Conservation (phyloP, 2,113 vertebrate genomes). For the Epinephelus lanceolatus region DNA sequence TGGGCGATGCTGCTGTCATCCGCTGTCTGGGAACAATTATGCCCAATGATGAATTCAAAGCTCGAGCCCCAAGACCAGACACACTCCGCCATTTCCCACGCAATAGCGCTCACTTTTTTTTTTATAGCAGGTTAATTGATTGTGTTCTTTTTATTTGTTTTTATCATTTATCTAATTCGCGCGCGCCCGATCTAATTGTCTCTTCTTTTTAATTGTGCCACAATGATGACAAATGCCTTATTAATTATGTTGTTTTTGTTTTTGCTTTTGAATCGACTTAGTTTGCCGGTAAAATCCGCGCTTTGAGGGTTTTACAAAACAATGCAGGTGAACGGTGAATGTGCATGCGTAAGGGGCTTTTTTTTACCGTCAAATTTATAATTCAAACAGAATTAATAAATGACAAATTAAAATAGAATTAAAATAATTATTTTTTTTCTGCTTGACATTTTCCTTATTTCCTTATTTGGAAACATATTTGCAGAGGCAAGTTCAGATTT, state of each 20-base stretch:
- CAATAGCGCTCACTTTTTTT: constrained; percentile 18
- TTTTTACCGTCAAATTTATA: neutral
- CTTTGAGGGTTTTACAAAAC: neutral
- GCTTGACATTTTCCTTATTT: neutral
- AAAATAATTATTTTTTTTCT: neutral
- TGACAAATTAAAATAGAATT: neutral
- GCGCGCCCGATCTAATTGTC: neutral
- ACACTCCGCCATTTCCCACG: constrained; percentile 70
- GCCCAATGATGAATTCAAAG: constrained; percentile 69
- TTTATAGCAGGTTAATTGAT: neutral
- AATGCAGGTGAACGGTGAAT: neutral
- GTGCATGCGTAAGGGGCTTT: neutral
- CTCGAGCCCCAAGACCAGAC: constrained; percentile 62
- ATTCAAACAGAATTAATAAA: neutral
- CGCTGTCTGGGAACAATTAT: constrained; percentile 83
- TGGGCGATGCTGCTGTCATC: constrained; percentile 59
- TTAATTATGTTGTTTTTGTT: neutral
- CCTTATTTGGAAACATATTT: neutral
- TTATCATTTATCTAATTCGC: neutral
- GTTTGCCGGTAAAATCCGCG: neutral
- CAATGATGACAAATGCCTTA: neutral
- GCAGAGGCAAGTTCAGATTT: neutral
- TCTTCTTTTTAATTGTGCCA: neutral
- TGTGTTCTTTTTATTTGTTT: neutral
- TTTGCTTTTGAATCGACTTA: neutral